Conservation (phyloP, 2,113 vertebrate genomes). For the Microcebus tavaratra region DNA sequence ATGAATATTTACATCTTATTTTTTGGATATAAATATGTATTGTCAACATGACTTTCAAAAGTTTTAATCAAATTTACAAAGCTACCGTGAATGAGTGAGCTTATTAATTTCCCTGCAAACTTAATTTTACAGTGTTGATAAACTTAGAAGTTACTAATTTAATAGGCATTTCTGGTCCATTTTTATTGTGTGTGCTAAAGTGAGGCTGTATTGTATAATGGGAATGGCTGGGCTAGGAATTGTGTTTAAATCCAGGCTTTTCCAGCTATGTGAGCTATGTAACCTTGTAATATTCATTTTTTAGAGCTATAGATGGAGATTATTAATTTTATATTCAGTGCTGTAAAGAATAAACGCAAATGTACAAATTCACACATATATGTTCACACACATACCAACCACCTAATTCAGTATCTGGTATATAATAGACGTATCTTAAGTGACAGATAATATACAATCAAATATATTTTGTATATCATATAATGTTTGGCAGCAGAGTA, state of each 20-base stretch:
- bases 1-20: background rate
- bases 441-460: background rate
- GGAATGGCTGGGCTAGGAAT: too few species aligned
- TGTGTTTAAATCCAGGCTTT: background rate
- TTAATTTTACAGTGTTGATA: slow-evolving; percentile 1
- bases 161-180: background rate
- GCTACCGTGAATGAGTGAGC: background rate
- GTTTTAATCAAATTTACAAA: slow-evolving; percentile 22
- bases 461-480: background rate
- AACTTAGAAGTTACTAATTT: background rate
- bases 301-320: background rate
- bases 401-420: background rate
- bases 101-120: background rate
- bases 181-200: background rate
- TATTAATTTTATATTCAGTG: background rate
- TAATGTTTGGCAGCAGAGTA: background rate
- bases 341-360: background rate
- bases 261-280: background rate
- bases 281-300: background rate
- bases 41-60: background rate
- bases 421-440: background rate
- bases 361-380: background rate
- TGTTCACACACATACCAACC: background rate
- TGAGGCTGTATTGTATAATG: background rate
- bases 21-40: background rate